These are phyloP conservation scores for Tenthredo notha DNA, from an alignment of 2,888 invertebrate genomes.

Conservation along the genomic window DNA sequence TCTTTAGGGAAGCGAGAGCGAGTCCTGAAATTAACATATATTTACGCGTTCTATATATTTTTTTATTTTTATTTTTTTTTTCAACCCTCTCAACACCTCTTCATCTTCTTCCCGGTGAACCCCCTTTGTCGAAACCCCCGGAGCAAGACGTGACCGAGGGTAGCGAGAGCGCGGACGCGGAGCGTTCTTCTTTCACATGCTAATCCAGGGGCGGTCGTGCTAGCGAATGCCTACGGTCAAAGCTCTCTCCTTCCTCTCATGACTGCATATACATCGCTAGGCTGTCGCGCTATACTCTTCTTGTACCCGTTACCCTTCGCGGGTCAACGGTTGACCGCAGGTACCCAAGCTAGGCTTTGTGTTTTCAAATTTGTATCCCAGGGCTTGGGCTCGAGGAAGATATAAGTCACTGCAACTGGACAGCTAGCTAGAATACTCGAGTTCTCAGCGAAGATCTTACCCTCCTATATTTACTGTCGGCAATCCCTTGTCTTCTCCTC, in stretches of 20 bases:
- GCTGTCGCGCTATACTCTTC: slow-evolving; percentile 26
- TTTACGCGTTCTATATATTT: slow-evolving; percentile 60
- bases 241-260: slow-evolving; percentile 64
- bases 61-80: slow-evolving; percentile 39
- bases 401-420: not conserved
- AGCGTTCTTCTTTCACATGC: slow-evolving; percentile 75
- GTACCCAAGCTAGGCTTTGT: slow-evolving; percentile 65
- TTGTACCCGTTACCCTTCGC: slow-evolving; percentile 35
- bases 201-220: slow-evolving; percentile 74
- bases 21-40: slow-evolving; percentile 63
- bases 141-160: slow-evolving; percentile 50
- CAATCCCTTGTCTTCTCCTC: not conserved
- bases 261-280: slow-evolving; percentile 9
- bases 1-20: slow-evolving; percentile 22
- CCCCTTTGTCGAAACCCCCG: slow-evolving; percentile 46
- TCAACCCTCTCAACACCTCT: slow-evolving; percentile 58
- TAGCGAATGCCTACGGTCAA: slow-evolving; percentile 77
- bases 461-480: not conserved
- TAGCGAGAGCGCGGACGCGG: slow-evolving; percentile 38
- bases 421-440: not conserved
- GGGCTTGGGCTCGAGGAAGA: slow-evolving; percentile 19
- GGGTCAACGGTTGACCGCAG: slow-evolving; percentile 45
- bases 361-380: slow-evolving; percentile 69
- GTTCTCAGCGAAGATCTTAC: not conserved
- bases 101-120: slow-evolving; percentile 48